These are phyloP conservation scores for Agelastica alni DNA, from an alignment of 2,888 invertebrate genomes.

Conservation along the genomic window DNA sequence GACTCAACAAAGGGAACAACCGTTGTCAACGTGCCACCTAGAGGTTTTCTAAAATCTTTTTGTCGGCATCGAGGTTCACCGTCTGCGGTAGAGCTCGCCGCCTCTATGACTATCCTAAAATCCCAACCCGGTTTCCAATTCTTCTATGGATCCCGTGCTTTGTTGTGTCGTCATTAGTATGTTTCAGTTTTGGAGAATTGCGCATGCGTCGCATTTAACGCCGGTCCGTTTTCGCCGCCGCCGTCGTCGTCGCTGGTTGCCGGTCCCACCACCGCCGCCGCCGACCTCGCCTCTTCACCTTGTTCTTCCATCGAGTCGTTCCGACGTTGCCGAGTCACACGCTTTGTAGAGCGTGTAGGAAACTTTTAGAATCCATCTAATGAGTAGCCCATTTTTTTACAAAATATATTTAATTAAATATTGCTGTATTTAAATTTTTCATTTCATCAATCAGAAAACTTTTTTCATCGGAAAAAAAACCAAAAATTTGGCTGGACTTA, in stretches of 20 bases:
- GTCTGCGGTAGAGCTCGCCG: background rate
- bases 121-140: background rate
- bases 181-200: background rate
- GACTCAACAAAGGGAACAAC: no score
- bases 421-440: no score
- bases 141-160: slow-evolving; percentile 3
- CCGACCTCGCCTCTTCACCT: slow-evolving; percentile 49
- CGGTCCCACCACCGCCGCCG: slow-evolving; percentile 2
- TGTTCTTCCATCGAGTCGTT: slow-evolving; percentile 32
- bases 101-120: background rate
- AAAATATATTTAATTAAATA: no score
- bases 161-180: slow-evolving; percentile 1
- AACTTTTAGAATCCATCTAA: no score
- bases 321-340: slow-evolving; percentile 16
- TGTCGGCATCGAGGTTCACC: no score
- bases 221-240: slow-evolving; percentile 2
- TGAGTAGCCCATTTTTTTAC: no score
- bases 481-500: no score
- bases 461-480: no score
- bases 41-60: no score
- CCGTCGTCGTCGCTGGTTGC: background rate
- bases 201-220: slow-evolving; percentile 1
- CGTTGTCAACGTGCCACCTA: no score
- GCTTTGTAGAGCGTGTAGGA: no score
- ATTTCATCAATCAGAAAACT: no score